Percentiles rank a stretch among this genome's conserved stretches.
phyloP scores from a whole-genome alignment of 2,113 vertebrate species.

The Chelonoidis abingdonii region DNA sequence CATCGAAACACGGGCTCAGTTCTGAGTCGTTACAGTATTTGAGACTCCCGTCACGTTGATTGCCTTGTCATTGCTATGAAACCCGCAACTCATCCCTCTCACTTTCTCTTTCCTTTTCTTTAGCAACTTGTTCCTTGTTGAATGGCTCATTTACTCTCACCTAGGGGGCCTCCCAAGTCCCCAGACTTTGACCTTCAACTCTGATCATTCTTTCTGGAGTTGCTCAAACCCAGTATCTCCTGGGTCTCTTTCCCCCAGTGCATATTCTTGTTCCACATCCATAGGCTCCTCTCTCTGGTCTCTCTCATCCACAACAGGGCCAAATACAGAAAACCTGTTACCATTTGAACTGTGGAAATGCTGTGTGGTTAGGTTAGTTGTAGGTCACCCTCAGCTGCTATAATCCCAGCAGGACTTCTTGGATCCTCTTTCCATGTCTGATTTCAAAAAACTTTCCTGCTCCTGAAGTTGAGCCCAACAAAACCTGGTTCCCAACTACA shows the following conservation, averaged over 20 bases:
- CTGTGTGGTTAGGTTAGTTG: rapidly evolving
- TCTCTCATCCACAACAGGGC: neutral
- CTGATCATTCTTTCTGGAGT: neutral
- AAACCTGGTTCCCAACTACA: too few relatives aligned
- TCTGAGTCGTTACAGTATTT: neutral
- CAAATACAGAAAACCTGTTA: neutral
- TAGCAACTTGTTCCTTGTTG: neutral
- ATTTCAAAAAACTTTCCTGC: neutral
- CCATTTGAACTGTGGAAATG: neutral
- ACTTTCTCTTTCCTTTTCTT: neutral
- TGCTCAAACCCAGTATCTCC: neutral
- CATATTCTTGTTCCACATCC: neutral
- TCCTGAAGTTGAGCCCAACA: too few relatives aligned
- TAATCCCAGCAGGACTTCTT: neutral
- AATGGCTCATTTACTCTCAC: neutral
- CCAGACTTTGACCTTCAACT: neutral
- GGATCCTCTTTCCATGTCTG: neutral
- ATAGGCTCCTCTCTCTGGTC: neutral
- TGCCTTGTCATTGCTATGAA: neutral
- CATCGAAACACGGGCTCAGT: neutral
- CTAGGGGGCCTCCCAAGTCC: neutral
- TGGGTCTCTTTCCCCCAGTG: neutral
- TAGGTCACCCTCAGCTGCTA: neutral
- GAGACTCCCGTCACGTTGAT: rapidly evolving
- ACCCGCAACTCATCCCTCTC: neutral